Evolutionary conservation across 2,113 vertebrate species (phyloP).

Genomic region (Hymenochirus boettgeri): DNA sequence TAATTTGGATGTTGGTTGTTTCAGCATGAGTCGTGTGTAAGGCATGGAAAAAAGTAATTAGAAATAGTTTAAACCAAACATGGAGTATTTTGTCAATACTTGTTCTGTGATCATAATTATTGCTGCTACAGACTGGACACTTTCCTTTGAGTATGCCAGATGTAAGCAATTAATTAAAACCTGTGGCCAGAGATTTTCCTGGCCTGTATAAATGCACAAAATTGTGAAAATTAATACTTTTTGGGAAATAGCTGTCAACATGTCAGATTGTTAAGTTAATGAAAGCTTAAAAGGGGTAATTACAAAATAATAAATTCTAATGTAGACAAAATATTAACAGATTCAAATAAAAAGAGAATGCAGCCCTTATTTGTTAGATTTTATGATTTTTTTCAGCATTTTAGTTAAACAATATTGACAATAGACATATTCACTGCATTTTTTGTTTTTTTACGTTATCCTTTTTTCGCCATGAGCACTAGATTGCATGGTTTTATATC

Average conservation of each 20-base stretch:
- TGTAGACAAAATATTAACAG: too few species aligned
- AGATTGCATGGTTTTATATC: too few species aligned
- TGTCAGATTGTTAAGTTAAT: neutral
- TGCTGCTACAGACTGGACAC: constrained; percentile 16
- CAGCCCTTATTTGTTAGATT: too few species aligned
- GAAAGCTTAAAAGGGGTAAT: neutral
- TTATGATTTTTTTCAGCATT: too few species aligned
- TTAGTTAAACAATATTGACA: too few species aligned
- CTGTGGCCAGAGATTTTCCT: constrained; percentile 15
- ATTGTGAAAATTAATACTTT: neutral
- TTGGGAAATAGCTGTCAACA: constrained; percentile 4
- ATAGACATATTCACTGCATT: too few species aligned
- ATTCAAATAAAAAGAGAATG: too few species aligned
- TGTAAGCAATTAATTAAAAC: constrained; percentile 32
- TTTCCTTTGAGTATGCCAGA: constrained; percentile 23
- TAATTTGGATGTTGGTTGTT: too few species aligned
- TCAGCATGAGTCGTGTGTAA: too few species aligned
- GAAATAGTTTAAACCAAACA: constrained; percentile 19
- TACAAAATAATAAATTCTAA: too few species aligned
- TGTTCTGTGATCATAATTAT: constrained; percentile 16
- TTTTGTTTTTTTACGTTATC: too few species aligned
- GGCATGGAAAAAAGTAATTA: constrained; percentile 20
- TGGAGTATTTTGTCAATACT: constrained; percentile 13
- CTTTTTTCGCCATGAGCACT: too few species aligned
- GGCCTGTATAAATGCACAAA: constrained; percentile 3